Evolutionary conservation across 2,113 vertebrate genomes (phyloP).

Genomic region (Catharus bicknelli): DNA sequence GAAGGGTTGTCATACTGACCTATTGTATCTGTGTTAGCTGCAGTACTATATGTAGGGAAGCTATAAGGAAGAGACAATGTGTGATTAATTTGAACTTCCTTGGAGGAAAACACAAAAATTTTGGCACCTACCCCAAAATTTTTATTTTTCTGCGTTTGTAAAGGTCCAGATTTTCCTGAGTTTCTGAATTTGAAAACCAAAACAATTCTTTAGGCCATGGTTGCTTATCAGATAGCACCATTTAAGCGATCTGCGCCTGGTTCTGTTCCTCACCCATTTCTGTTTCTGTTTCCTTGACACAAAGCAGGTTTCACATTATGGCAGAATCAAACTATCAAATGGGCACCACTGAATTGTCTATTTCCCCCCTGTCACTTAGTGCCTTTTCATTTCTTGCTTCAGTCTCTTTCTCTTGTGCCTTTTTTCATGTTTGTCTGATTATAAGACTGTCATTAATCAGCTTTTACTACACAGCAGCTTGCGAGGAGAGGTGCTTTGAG

Average conservation of each 20-base stretch:
- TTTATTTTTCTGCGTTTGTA: not conserved
- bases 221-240: not conserved
- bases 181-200: not conserved
- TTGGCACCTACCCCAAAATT: not conserved
- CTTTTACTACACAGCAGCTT: not conserved
- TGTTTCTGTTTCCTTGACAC: not conserved
- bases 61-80: not conserved
- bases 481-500: not conserved
- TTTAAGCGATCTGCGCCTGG: not conserved
- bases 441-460: not conserved
- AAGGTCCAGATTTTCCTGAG: not conserved
- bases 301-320: not conserved
- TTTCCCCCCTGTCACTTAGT: not conserved
- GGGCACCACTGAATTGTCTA: not conserved
- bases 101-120: not conserved
- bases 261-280: not conserved
- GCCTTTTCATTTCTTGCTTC: not conserved
- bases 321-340: not conserved
- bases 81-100: not conserved
- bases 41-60: not conserved
- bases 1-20: not conserved
- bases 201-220: not conserved
- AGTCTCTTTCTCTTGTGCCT: not conserved
- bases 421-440: not conserved
- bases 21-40: not conserved